Evolutionary conservation across 2,797 vertebrate species (phyloP), one percentile per base, ranked within the genome.

Genomic region (Platalea minor): DNA sequence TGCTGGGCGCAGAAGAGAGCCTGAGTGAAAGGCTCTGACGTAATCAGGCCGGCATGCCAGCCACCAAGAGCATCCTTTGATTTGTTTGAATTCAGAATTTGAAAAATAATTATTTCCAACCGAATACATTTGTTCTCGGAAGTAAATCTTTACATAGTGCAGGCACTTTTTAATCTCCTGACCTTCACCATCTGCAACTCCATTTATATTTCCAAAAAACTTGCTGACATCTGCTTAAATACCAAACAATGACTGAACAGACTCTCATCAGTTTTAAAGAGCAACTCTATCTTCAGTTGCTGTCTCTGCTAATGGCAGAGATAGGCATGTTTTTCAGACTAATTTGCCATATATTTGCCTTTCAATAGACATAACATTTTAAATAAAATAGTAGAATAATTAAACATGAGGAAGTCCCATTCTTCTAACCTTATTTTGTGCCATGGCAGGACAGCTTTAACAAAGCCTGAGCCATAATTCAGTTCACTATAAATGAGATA

Each of bases 171-270:
- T 83, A 85, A 88, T 68, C 84, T 85, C 41, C 64, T 83, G 78
- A 87, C 86, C 81, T 79, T 89, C 64, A 75, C 75, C 68, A 89
- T 91, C 95, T 95, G 83, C 75, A 80, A 39, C 50, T 72, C 64
- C 23, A 84, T 83, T 95, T 92, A n/a, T 68, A 83, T 80, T 95
- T 91, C 29, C 18, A 72, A 86, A 85, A 86, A 95, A 78, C 65
- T 57, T 78, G 84, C 89, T 80, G 88, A 92, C 81, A 75, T 93
- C 77, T 83, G 51, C 61, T 91, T 67, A 77, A 94, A 92, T 50
- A 73, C 75, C 50, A 93, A 92, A 77, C 53, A 89, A 70, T 1
- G 25, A 45, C 68, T 82, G 63, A 85, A 83, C 7, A 80, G 68
- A 28, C 24, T 56, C 78, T 37, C 41, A 77, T 64, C 56, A 37